These are phyloP conservation scores for Microtus pennsylvanicus DNA, from an alignment of 2,113 vertebrate species.

Conservation along the genomic window DNA sequence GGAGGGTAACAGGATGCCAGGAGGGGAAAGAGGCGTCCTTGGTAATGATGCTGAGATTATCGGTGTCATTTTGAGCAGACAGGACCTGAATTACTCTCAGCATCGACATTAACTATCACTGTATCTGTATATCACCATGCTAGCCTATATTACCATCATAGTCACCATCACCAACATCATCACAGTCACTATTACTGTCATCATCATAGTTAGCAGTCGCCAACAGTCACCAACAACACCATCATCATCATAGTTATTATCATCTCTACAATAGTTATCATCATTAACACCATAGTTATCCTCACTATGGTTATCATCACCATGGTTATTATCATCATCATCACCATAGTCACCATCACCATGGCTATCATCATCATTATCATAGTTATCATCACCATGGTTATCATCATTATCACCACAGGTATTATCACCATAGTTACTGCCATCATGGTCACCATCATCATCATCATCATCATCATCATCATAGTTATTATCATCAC, in stretches of 20 bases:
- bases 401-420: no score
- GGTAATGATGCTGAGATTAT: not conserved
- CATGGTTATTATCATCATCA: no score
- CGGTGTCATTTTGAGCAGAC: not conserved
- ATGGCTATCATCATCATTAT: no score
- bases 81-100: not conserved
- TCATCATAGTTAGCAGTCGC: not conserved
- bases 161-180: not conserved
- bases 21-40: fast-evolving
- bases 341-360: no score
- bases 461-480: not conserved
- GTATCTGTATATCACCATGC: not conserved
- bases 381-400: no score
- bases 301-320: no score
- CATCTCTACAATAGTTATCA: no score
- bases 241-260: not conserved
- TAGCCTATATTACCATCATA: not conserved
- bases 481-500: not conserved
- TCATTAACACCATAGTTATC: no score
- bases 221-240: not conserved
- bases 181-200: not conserved
- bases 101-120: fast-evolving
- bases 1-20: not conserved
- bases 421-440: no score
- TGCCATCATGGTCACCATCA: no score